Evolutionary conservation across 2,797 vertebrate genomes (phyloP).

Genomic region (Ptychadena robeensis): DNA sequence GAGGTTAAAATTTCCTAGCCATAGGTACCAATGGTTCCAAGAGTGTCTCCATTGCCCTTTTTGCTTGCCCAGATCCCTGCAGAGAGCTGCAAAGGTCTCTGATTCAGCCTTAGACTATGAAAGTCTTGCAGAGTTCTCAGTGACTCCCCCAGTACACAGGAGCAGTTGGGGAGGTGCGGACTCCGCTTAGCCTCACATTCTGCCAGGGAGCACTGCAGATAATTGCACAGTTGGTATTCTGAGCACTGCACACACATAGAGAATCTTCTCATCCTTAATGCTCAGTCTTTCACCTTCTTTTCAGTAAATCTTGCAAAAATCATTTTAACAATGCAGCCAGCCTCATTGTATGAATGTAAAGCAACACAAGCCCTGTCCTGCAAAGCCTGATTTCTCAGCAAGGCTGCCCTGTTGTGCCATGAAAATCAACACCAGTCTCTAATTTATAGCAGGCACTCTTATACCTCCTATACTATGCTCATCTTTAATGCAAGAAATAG

Average conservation of each 20-base stretch:
- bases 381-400: neutral
- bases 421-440: neutral
- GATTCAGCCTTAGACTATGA: conserved; percentile 41
- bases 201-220: conserved; percentile 61
- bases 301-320: conserved; percentile 40
- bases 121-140: conserved; percentile 58
- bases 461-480: neutral
- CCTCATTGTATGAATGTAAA: conserved; percentile 21
- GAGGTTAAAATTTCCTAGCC: conserved; percentile 41
- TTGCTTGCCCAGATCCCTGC: conserved; percentile 34
- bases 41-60: conserved; percentile 37
- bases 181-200: conserved; percentile 50
- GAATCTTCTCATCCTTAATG: conserved; percentile 46
- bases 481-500: neutral
- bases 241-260: conserved; percentile 48
- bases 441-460: neutral
- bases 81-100: conserved; percentile 50
- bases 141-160: conserved; percentile 48
- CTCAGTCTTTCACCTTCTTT: conserved; percentile 50
- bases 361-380: neutral
- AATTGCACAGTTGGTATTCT: conserved; percentile 62
- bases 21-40: conserved; percentile 38
- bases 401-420: neutral
- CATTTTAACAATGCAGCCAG: conserved; percentile 31
- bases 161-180: conserved; percentile 57